Evolutionary conservation across 2,888 invertebrate species (phyloP).

Genomic region (Hypselothyrea guttata): DNA sequence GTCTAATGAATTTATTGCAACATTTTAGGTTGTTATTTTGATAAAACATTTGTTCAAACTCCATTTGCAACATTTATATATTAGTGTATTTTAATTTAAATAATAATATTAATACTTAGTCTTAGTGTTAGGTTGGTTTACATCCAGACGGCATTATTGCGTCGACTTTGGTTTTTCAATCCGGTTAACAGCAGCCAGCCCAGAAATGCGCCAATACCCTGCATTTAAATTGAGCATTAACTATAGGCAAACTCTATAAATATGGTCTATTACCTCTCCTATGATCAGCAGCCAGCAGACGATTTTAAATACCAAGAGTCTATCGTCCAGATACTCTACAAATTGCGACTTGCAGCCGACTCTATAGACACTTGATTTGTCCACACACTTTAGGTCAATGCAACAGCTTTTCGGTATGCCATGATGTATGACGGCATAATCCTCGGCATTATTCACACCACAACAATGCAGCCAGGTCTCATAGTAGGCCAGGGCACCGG

Average conservation of each 20-base stretch:
- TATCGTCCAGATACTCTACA: constrained; percentile 69
- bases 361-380: constrained; percentile 47
- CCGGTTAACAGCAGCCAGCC: constrained; percentile 72
- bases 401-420: constrained; percentile 72
- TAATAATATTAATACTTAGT: constrained; percentile 48
- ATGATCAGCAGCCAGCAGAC: constrained; percentile 73
- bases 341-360: constrained; percentile 75
- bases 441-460: constrained; percentile 72
- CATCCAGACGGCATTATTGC: constrained; percentile 77
- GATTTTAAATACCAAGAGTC: constrained; percentile 72
- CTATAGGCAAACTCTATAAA: too few relatives aligned
- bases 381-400: constrained; percentile 58
- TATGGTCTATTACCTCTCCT: constrained; percentile 76
- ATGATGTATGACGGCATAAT: constrained; percentile 71
- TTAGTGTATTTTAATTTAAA: constrained; percentile 26
- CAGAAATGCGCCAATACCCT: constrained; percentile 68
- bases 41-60: constrained; percentile 11
- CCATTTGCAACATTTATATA: constrained; percentile 15
- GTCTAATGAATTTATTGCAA: too few relatives aligned
- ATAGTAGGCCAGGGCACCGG: constrained; percentile 73
- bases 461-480: constrained; percentile 78
- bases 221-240: not conserved
- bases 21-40: not conserved
- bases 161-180: constrained; percentile 72
- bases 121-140: constrained; percentile 30